phyloP scores from a whole-genome alignment of 2,113 vertebrate genomes.

The Sarotherodon lohbergeri region DNA sequence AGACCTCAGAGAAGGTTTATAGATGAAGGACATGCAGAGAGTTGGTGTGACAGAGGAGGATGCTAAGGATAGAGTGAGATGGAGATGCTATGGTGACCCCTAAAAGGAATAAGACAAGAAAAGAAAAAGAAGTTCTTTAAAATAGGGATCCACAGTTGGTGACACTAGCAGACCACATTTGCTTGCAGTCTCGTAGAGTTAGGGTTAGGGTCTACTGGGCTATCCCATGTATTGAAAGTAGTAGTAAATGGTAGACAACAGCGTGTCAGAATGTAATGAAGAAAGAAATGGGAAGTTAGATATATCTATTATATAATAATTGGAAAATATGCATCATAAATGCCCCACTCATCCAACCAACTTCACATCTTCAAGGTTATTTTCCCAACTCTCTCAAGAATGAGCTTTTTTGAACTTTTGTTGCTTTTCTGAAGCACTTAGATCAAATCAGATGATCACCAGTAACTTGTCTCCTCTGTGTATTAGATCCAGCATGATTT shows the following conservation, averaged over 20 bases:
- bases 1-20: background rate
- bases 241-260: background rate
- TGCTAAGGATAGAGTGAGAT: background rate
- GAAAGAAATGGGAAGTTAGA: background rate
- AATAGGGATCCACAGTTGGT: fast-evolving
- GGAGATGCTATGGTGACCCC: background rate
- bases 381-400: background rate
- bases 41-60: background rate
- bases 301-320: background rate
- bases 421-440: background rate
- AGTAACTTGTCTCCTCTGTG: background rate
- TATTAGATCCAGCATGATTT: background rate
- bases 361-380: background rate
- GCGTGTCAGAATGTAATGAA: background rate
- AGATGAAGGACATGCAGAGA: background rate
- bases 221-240: background rate
- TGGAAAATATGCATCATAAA: background rate
- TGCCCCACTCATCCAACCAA: background rate
- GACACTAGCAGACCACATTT: background rate
- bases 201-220: background rate
- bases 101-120: background rate
- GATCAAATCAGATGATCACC: background rate
- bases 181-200: background rate
- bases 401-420: background rate
- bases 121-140: background rate